Evolutionary conservation across 2,888 invertebrate genomes (phyloP), one percentile per base, ranked within the genome.

Genomic region (Heliothis peltigera): DNA sequence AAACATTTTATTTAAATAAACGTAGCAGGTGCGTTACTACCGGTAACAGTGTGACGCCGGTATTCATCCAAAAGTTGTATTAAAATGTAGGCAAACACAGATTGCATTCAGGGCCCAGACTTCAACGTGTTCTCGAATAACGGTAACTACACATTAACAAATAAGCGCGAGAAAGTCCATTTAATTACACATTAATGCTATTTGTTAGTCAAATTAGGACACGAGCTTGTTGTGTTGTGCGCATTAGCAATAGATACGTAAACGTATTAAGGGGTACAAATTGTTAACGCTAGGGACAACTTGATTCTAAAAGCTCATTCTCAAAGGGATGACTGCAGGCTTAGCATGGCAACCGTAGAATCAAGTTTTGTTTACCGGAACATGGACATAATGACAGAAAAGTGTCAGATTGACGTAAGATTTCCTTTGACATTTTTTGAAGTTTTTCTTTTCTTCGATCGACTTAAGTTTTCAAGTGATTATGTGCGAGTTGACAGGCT

Each of bases 121-220:
- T 49, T 43, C 51, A 75, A 79, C 79, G 68, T 77, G 79, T 57
- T 43, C 44, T 48, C 15, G 21, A 32, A 28, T 71, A 66, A 72
- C 68, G 64, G 75, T 58, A 47, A 7, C 52, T 79, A 68, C 75
- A 59, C 44, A 77, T 69, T 78, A 63, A 78, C 55, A 75, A 69
- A 75, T 62, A 68, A 71, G 58, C 68, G 61, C 59, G 49, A 79
- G 77, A 72, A 71, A 71, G 79, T 72, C 54, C 75, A 59, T 68
- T 71, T 78, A 65, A 58, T 59, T 53, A 56, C 54, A 60, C 59
- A 62, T 77, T 57, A 77, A 60, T 39, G 46, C 35, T 64, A 80
- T 79, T 79, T 76, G 52, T 54, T 72, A 80, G 64, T 75, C 64
- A 57, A 63, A 80, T 69, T 59, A 70, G 47, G 58, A 59, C 70